Base-by-base conservation (phyloP, 2,797 vertebrate genomes). In the Enteromius thamalakanensis region DNA sequence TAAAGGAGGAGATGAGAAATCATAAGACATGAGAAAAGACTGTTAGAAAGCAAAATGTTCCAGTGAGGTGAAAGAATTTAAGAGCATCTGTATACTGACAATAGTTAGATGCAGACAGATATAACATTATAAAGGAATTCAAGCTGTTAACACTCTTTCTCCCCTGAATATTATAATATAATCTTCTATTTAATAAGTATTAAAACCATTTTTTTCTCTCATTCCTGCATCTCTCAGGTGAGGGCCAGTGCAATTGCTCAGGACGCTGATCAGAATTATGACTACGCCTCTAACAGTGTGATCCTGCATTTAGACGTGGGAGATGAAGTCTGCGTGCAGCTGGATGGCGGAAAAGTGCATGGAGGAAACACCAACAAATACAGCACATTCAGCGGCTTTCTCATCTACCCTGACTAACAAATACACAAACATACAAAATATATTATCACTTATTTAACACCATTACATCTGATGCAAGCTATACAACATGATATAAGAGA, bases 291-390 rank as follows among this genome's bases (percentile, higher is more conserved):
- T 87, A 98, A 98, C 93, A 98, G 97, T 7, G 97, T 97, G 87
- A 97, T 98, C 92, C 94, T 98, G 74, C 97, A 98, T 88, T 93
- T 98, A 90, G 97, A 98, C 1, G 97, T 97, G 37, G 97, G 97
- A 0, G 97, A 98, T 1, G 97, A 98, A 82, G 97, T 98, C 81
- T 98, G 95, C 47, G 96, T 98, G 58, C 97, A 97, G 88, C 93
- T 98, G 88, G 97, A 98, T 0, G 97, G 97, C 0, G 97, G 97
- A 80, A 98, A 98, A 88, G 97, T 97, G 65, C 97, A 98, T 0
- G 97, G 97, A 0, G 97, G 97, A 65, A 98, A 97, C 92, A 98
- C 95, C 92, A 98, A 98, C 92, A 98, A 98, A 93, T 98, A 98
- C 93, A 98, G 97, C 94, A 98, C 97, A 89, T 98, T 98, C 93